A percentile compares a stretch with the other conserved stretches of the same genome.
Conservation (phyloP, 1,140 invertebrate genomes). For the Mycetomoellerius zeteki region DNA sequence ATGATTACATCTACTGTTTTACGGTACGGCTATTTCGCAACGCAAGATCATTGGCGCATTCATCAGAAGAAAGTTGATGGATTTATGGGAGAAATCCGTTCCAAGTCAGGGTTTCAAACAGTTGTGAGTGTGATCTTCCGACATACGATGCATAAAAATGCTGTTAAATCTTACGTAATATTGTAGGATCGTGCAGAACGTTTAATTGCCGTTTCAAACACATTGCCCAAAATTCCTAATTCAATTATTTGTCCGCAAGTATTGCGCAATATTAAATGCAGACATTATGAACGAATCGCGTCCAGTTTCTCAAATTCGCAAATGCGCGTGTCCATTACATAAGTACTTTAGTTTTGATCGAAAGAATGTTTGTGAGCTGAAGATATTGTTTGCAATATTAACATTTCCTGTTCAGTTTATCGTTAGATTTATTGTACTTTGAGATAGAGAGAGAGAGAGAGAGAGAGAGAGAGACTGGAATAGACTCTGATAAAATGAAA, state of each 20-base stretch:
- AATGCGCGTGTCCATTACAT: background rate
- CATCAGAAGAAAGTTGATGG: slow-evolving; percentile 50
- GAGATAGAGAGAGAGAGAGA: no score
- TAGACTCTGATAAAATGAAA: slow-evolving; percentile 28
- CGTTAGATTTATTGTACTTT: slow-evolving; percentile 27
- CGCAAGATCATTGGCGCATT: slow-evolving; percentile 31
- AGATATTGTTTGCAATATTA: background rate
- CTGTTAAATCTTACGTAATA: slow-evolving; percentile 51
- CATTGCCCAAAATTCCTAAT: slow-evolving; percentile 41
- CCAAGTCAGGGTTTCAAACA: slow-evolving; percentile 46
- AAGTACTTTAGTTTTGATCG: slow-evolving; percentile 11
- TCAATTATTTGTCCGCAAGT: slow-evolving; percentile 59
- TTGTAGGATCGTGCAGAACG: slow-evolving; percentile 34
- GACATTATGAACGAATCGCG: slow-evolving; percentile 6
- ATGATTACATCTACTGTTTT: background rate
- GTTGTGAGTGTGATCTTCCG: slow-evolving; percentile 37
- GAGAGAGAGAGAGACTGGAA: background rate
- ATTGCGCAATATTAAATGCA: slow-evolving; percentile 43
- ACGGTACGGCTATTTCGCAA: slow-evolving; percentile 24
- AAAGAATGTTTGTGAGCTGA: slow-evolving; percentile 2
- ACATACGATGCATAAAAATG: slow-evolving; percentile 31
- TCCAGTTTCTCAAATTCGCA: slow-evolving; percentile 6
- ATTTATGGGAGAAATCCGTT: slow-evolving; percentile 59
- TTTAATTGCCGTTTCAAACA: slow-evolving; percentile 52
- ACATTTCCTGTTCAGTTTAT: background rate